Evolutionary conservation across 2,888 invertebrate genomes (phyloP), one percentile per base, ranked within the genome.

Genomic region (Euproctis similis): DNA sequence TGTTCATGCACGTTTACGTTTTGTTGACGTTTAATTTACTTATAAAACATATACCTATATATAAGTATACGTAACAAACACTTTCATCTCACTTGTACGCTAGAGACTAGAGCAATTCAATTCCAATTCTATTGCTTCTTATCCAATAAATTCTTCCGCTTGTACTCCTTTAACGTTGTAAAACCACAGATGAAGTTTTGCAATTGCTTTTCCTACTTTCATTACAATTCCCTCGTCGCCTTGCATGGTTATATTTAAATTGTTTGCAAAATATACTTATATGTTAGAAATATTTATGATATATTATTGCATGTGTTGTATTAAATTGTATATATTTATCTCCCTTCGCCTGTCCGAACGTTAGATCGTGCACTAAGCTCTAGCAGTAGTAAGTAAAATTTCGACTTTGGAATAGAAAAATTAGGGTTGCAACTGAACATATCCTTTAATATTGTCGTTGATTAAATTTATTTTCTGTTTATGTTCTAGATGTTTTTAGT

Each of bases 321-420:
- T 51, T 42, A 55, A 31, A 46, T 51, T 45, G n/a, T n/a, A 43
- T 53, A 42, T 32, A 53, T 51, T 54, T 51, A 55, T 49, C 44
- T 53, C 44, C 42, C 48, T 52, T 53, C 50, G 44, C 46, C 46
- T 43, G 41, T 23, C 35, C 34, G 34, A 48, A 50, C 54, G 52
- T 59, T 59, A 57, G 55, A 50, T 59, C 46, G 56, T 46, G n/a
- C n/a, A 45, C 51, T 58, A 56, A 65, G 58, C 56, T 46, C 49
- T 47, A 53, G 43, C 30, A 34, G 37, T 42, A 48, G 53, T 56
- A 45, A 52, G 52, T 61, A 60, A 62, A n/a, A 65, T 62, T 63
- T 65, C 43, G 51, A 61, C 60, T 61, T 52, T 40, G 46, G 46
- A 31, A 50, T 45, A 52, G 59, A 58, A 14, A 61, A 63, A 51